Conservation (phyloP, 2,113 vertebrate genomes). For the Pseudolaguvia tuberculata region DNA sequence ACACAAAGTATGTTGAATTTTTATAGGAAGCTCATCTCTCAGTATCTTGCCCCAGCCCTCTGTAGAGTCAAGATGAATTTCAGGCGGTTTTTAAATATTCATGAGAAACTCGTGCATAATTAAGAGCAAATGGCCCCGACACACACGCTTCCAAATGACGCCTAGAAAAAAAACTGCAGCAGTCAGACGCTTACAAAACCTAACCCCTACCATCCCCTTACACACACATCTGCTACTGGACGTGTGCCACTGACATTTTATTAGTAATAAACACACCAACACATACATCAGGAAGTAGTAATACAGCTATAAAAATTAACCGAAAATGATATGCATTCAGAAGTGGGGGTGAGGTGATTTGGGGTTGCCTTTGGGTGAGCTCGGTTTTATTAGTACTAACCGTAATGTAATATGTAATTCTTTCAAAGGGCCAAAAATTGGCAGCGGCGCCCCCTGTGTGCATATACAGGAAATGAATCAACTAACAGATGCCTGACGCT, state of each 20-base stretch:
- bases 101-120: constrained; percentile 68
- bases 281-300: not conserved
- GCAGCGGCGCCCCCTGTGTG: not conserved
- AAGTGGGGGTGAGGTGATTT: too few relatives aligned
- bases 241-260: not conserved
- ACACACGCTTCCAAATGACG: constrained; percentile 49
- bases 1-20: not conserved
- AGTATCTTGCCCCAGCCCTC: constrained; percentile 30
- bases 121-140: constrained; percentile 64
- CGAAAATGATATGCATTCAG: too few relatives aligned
- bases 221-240: constrained; percentile 10
- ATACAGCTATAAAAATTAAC: too few relatives aligned
- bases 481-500: too few relatives aligned
- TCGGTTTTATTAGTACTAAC: too few relatives aligned
- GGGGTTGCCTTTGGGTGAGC: too few relatives aligned
- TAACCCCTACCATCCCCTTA: constrained; percentile 36
- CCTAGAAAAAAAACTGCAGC: constrained; percentile 52
- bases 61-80: constrained; percentile 48
- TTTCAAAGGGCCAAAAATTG: too few relatives aligned
- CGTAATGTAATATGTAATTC: too few relatives aligned
- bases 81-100: constrained; percentile 67
- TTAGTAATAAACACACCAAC: not conserved
- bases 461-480: not conserved
- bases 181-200: constrained; percentile 42
- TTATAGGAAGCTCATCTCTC: not conserved